Evolutionary conservation across 2,797 vertebrate genomes (phyloP).

Genomic region (Molossus alvarezi): DNA sequence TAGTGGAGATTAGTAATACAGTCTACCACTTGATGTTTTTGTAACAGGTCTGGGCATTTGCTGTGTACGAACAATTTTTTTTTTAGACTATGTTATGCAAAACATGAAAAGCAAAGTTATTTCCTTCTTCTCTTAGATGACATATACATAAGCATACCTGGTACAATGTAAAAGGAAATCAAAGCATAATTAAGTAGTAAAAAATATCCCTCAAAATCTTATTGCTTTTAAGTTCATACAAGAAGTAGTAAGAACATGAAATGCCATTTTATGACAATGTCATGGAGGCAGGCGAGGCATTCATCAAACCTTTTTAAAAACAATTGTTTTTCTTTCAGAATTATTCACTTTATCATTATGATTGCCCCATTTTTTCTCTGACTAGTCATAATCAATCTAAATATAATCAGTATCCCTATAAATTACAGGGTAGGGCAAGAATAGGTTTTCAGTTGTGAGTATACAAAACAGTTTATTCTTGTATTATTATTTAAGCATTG

Average conservation of each 20-base stretch:
- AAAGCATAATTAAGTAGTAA: neutral
- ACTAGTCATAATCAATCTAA: neutral
- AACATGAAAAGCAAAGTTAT: constrained; percentile 34
- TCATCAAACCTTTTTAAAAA: neutral
- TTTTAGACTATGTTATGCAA: neutral
- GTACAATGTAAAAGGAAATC: neutral
- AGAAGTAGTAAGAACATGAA: neutral
- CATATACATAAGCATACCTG: neutral
- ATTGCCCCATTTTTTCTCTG: neutral
- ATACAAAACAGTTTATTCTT: neutral
- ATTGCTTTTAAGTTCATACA: neutral
- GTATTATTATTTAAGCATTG: neutral
- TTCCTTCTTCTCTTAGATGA: constrained; percentile 1
- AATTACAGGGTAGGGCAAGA: neutral
- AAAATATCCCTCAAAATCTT: neutral
- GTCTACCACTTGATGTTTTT: neutral
- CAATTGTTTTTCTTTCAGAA: neutral
- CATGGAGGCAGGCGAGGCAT: neutral
- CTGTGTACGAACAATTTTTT: neutral
- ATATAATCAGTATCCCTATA: constrained; percentile 1
- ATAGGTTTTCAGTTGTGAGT: neutral
- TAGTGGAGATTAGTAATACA: neutral
- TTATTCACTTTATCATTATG: neutral
- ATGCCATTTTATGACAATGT: neutral
- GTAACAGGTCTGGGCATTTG: neutral